phyloP scores from a whole-genome alignment of 2,797 vertebrate genomes.

The Halcyon leucocephala region DNA sequence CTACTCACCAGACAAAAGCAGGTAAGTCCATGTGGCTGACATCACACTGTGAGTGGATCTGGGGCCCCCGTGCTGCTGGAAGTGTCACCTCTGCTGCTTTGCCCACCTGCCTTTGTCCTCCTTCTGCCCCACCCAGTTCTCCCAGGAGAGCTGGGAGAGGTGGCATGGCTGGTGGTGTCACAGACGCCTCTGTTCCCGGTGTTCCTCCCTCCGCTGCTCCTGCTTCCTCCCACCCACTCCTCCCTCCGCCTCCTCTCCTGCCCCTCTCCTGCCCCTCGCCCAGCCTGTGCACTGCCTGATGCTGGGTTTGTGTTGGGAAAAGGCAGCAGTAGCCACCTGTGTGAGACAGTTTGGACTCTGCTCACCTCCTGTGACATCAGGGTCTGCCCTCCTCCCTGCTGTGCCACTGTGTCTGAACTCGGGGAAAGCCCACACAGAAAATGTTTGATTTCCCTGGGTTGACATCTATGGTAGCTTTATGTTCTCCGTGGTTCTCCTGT shows the following conservation, averaged over 20 bases:
- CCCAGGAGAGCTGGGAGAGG: background rate
- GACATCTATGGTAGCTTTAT: background rate
- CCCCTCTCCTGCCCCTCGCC: fast-evolving
- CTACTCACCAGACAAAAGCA: conserved; percentile 56
- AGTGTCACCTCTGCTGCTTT: background rate
- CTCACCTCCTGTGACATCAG: fast-evolving
- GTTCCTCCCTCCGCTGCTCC: background rate
- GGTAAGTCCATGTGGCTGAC: background rate
- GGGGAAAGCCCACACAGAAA: background rate
- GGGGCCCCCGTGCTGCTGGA: background rate
- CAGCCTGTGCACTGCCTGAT: fast-evolving
- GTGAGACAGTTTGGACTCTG: background rate
- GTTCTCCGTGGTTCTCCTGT: background rate
- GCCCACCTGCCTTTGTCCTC: background rate
- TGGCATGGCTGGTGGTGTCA: background rate
- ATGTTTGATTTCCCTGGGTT: background rate
- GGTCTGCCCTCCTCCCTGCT: background rate
- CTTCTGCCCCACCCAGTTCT: fast-evolving
- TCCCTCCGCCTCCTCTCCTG: background rate
- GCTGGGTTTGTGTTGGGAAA: background rate
- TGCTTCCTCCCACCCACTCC: fast-evolving
- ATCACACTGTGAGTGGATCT: background rate
- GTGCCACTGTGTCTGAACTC: background rate
- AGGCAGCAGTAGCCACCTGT: fast-evolving
- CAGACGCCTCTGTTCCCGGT: background rate